phyloP scores from a whole-genome alignment of 2,888 invertebrate species.

The Athripsodes cinereus region DNA sequence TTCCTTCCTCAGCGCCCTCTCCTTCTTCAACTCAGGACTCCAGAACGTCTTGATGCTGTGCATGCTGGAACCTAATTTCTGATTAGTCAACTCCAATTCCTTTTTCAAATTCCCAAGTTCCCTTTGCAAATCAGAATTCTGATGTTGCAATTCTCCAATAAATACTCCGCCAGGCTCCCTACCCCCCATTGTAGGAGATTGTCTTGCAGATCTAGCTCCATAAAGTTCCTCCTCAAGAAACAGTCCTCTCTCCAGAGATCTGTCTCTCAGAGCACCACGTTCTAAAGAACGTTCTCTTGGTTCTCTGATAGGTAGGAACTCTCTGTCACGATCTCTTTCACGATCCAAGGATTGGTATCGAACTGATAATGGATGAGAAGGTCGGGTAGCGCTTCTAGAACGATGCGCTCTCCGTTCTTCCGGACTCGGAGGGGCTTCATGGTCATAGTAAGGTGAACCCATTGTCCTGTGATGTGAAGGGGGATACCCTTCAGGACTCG shows the following conservation, averaged over 20 bases:
- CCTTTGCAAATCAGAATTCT: slow-evolving; percentile 90
- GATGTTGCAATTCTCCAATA: slow-evolving; percentile 84
- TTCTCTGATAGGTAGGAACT: slow-evolving; percentile 80
- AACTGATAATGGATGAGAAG: slow-evolving; percentile 41
- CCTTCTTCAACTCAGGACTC: slow-evolving; percentile 99
- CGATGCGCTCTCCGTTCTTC: slow-evolving; percentile 80
- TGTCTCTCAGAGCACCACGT: slow-evolving; percentile 53
- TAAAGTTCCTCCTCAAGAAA: slow-evolving; percentile 67
- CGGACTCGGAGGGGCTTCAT: slow-evolving; percentile 81
- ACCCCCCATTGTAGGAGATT: slow-evolving; percentile 55
- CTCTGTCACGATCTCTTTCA: slow-evolving; percentile 71
- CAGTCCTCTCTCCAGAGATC: slow-evolving; percentile 61
- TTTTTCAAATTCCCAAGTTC: slow-evolving; percentile 88
- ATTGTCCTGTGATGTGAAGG: slow-evolving; percentile 46
- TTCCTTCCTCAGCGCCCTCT: slow-evolving; percentile 92
- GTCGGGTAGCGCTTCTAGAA: slow-evolving; percentile 74
- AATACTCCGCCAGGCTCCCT: slow-evolving; percentile 59
- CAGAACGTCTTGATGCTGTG: slow-evolving; percentile 99
- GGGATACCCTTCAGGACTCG: slow-evolving; percentile 44
- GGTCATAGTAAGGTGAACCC: slow-evolving; percentile 64
- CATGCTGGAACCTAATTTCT: slow-evolving; percentile 97
- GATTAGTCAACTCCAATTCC: slow-evolving; percentile 91
- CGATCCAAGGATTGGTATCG: slow-evolving; percentile 69
- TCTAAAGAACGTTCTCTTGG: slow-evolving; percentile 63
- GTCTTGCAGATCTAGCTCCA: slow-evolving; percentile 58